Percentiles rank a stretch among this genome's conserved stretches.
phyloP scores from a whole-genome alignment of 2,888 invertebrate species.

The Acrobeloides nanus region DNA sequence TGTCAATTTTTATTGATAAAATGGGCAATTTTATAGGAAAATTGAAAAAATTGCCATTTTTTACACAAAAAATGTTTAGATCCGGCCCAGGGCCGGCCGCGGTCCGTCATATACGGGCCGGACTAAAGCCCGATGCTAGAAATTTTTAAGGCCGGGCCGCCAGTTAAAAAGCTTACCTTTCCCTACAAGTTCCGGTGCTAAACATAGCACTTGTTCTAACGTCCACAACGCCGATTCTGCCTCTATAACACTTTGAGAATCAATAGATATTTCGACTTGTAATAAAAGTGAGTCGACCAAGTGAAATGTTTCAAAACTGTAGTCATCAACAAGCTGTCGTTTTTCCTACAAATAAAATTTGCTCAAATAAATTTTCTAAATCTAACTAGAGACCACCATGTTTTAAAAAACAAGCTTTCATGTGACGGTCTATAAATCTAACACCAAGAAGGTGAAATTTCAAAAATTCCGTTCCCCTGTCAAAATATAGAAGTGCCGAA shows the following conservation, averaged over 20 bases:
- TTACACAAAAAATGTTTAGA: too few relatives aligned
- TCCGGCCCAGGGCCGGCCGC: too few relatives aligned
- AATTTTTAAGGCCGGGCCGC: neutral
- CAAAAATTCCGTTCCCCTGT: too few relatives aligned
- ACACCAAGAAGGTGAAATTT: too few relatives aligned
- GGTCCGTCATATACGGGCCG: too few relatives aligned
- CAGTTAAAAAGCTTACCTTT: slow-evolving; percentile 29
- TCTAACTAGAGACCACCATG: too few relatives aligned
- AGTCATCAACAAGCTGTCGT: slow-evolving; percentile 45
- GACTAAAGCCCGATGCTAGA: neutral
- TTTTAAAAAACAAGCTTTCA: too few relatives aligned
- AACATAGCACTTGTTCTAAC: slow-evolving; percentile 46
- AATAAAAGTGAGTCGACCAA: slow-evolving; percentile 47
- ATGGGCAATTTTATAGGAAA: too few relatives aligned
- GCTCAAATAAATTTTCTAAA: too few relatives aligned
- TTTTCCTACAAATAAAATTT: slow-evolving; percentile 37
- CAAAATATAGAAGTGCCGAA: too few relatives aligned
- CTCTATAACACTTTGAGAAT: slow-evolving; percentile 40
- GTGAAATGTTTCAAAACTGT: slow-evolving; percentile 50
- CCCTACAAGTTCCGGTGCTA: slow-evolving; percentile 49
- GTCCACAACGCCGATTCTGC: slow-evolving; percentile 50
- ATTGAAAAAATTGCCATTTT: slow-evolving; percentile 1
- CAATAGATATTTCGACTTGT: slow-evolving; percentile 34
- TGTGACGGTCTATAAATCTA: too few relatives aligned
- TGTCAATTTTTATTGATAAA: too few relatives aligned